These are phyloP conservation scores for Hemibagrus wyckioides DNA, from an alignment of 2,113 vertebrate genomes.

Conservation along the genomic window DNA sequence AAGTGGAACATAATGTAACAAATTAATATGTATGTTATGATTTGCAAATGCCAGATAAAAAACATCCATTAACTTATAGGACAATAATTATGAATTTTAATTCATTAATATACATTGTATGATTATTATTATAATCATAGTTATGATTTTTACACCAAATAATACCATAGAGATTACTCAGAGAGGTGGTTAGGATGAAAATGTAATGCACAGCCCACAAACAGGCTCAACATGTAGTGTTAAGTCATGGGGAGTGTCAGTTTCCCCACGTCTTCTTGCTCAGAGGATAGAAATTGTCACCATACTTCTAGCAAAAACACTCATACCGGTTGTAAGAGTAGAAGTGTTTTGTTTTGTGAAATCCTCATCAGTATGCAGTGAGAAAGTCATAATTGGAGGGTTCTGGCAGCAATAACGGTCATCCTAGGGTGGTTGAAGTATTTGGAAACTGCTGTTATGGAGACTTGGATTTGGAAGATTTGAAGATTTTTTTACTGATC, in stretches of 20 bases:
- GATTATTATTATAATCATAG: too few relatives aligned
- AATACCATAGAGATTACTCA: not conserved
- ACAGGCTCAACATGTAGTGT: not conserved
- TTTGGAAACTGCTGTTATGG: constrained; percentile 57
- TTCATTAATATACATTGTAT: not conserved
- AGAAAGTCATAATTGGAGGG: constrained; percentile 69
- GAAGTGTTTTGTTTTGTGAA: constrained; percentile 57
- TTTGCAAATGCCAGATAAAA: not conserved
- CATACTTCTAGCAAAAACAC: constrained; percentile 32
- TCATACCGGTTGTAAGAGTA: constrained; percentile 8
- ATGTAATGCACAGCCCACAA: not conserved
- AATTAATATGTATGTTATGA: not conserved
- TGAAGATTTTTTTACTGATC: constrained; percentile 1
- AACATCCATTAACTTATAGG: not conserved
- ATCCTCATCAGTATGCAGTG: constrained; percentile 70
- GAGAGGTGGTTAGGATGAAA: not conserved
- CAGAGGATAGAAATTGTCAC: constrained; percentile 1
- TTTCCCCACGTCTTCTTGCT: not conserved
- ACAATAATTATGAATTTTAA: not conserved
- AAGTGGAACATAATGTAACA: not conserved
- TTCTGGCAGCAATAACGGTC: constrained; percentile 61
- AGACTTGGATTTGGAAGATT: constrained; percentile 11
- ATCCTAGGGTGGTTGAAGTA: constrained; percentile 55
- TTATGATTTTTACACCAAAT: not conserved
- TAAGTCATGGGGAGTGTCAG: not conserved